Conservation (phyloP, 2,113 vertebrate genomes). For the Atlantisia rogersi region DNA sequence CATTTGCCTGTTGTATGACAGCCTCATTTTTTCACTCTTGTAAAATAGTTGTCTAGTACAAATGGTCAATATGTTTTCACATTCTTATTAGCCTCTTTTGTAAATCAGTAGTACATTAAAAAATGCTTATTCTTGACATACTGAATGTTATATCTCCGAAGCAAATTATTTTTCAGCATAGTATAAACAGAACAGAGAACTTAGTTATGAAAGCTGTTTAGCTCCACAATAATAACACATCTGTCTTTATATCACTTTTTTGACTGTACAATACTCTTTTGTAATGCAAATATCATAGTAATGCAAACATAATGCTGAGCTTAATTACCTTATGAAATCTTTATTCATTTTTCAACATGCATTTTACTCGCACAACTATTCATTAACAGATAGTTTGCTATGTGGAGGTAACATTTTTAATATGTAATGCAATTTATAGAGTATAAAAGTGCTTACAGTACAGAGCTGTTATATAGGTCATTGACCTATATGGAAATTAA, state of each 20-base stretch:
- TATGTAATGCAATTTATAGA: constrained; percentile 43
- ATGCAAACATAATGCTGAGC: not conserved
- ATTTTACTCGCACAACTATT: constrained; percentile 29
- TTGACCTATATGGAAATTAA: constrained; percentile 55
- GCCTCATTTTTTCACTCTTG: not conserved
- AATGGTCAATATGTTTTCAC: not conserved
- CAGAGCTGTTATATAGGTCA: constrained; percentile 35
- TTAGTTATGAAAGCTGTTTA: not conserved
- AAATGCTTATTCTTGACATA: constrained; percentile 44
- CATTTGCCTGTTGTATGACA: not conserved
- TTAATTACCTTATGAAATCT: constrained; percentile 26
- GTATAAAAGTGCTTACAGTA: constrained; percentile 46
- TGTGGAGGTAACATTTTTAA: constrained; percentile 51
- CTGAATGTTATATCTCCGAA: not conserved
- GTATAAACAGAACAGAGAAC: not conserved
- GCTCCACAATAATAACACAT: constrained; percentile 6
- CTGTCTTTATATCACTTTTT: not conserved
- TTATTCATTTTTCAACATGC: constrained; percentile 23
- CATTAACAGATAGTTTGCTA: constrained; percentile 39
- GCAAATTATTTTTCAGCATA: constrained; percentile 23
- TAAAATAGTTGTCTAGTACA: not conserved
- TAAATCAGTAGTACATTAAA: constrained; percentile 5
- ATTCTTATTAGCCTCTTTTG: not conserved
- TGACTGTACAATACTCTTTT: not conserved
- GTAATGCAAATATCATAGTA: not conserved